A percentile compares a stretch with the other conserved stretches of the same genome.
phyloP scores from a whole-genome alignment of 2,888 invertebrate genomes.

The Bombylius major region DNA sequence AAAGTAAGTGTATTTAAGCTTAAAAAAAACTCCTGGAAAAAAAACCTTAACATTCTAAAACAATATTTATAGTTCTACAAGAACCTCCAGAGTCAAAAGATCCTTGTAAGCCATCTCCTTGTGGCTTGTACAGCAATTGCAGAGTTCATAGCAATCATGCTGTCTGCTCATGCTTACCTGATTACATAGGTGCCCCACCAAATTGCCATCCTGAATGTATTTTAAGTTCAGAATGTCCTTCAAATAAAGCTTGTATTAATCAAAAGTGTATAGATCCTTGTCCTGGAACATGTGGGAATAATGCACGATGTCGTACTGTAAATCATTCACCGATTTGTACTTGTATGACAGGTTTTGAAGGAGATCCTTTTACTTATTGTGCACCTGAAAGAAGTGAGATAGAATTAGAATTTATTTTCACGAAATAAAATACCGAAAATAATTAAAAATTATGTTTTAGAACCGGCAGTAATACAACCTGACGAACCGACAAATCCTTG shows the following conservation, averaged over 20 bases:
- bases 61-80: conserved; percentile 1
- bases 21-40: background rate
- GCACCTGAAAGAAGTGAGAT: conserved; percentile 35
- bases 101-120: conserved; percentile 39
- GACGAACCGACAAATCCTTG: conserved; percentile 41
- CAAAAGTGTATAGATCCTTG: conserved; percentile 66
- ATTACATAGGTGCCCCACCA: conserved; percentile 60
- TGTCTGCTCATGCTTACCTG: conserved; percentile 58
- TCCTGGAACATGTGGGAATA: conserved; percentile 58
- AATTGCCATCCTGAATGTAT: conserved; percentile 66
- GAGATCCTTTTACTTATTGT: conserved; percentile 67
- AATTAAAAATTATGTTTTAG: conserved; percentile 20
- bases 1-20: background rate
- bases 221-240: conserved; percentile 60
- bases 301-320: conserved; percentile 57
- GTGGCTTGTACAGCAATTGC: conserved; percentile 42
- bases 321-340: conserved; percentile 68
- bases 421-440: conserved; percentile 4
- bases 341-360: conserved; percentile 52
- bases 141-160: conserved; percentile 47
- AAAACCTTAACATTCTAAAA: background rate
- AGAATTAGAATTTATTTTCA: background rate
- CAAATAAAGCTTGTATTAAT: conserved; percentile 58
- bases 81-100: conserved; percentile 15
- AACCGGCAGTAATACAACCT: conserved; percentile 20